These are phyloP conservation scores for Hyperoodon ampullatus DNA, from an alignment of 2,113 vertebrate genomes.

Conservation along the genomic window DNA sequence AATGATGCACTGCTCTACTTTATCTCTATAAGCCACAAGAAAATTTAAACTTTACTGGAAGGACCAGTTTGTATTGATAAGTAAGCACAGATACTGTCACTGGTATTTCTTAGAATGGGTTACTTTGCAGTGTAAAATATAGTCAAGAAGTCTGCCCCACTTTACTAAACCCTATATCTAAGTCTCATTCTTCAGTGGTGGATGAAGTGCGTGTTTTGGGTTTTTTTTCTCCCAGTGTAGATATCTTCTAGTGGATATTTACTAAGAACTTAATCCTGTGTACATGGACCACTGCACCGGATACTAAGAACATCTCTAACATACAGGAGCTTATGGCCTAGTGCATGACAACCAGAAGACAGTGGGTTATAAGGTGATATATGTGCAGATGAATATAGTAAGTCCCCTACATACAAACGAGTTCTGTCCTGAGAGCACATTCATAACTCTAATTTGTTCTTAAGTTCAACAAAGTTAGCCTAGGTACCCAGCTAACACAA, in stretches of 20 bases:
- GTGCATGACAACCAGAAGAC: neutral
- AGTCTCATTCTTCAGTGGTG: neutral
- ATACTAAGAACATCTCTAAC: neutral
- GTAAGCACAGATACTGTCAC: neutral
- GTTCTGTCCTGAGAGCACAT: no score
- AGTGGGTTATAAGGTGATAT: neutral
- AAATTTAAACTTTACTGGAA: neutral
- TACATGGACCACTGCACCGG: no score
- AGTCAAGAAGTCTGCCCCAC: neutral
- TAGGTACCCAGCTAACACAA: no score
- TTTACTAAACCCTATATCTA: neutral
- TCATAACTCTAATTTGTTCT: no score
- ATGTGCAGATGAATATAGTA: neutral
- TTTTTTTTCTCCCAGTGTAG: neutral
- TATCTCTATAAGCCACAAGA: neutral
- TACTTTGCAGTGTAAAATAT: neutral
- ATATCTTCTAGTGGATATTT: neutral
- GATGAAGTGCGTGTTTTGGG: neutral
- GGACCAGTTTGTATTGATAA: neutral
- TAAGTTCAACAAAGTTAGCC: no score
- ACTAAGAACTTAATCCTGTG: neutral
- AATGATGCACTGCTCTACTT: neutral
- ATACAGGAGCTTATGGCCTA: neutral
- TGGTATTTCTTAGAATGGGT: neutral
- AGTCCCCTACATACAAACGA: no score